phyloP scores from a whole-genome alignment of 2,113 vertebrate genomes.

The Probosciger aterrimus region DNA sequence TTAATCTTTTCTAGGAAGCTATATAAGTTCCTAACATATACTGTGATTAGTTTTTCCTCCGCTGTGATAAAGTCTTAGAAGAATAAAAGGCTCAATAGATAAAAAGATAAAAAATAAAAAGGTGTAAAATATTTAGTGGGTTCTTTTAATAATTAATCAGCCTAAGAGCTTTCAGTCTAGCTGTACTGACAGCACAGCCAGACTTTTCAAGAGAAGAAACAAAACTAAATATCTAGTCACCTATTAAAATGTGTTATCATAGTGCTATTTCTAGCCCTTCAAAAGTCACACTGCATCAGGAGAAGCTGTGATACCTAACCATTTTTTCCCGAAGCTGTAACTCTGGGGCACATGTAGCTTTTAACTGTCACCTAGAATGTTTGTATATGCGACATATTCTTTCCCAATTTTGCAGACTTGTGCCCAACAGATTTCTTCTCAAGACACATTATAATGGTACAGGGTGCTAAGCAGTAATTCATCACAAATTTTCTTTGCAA shows the following conservation, averaged over 20 bases:
- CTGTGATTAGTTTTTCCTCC: not conserved
- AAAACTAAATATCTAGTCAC: not conserved
- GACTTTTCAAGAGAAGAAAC: not conserved
- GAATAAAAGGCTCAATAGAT: not conserved
- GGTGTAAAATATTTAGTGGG: slow-evolving; percentile 49
- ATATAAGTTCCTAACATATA: not conserved
- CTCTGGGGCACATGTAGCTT: not conserved
- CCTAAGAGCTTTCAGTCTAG: slow-evolving; percentile 11
- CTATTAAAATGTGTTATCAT: not conserved
- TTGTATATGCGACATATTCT: not conserved
- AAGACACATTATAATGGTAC: not conserved
- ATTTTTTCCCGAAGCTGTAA: not conserved
- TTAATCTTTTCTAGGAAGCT: not conserved
- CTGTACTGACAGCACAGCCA: not conserved
- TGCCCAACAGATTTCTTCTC: not conserved
- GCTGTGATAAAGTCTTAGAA: not conserved
- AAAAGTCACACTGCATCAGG: not conserved
- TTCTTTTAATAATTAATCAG: slow-evolving; percentile 50
- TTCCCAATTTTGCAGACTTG: not conserved
- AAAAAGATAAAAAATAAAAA: slow-evolving; percentile 37
- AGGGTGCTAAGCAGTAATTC: not conserved
- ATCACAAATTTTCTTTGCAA: not conserved
- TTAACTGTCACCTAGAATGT: not conserved
- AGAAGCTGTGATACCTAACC: not conserved
- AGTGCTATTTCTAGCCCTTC: not conserved